Evolutionary conservation across 1,140 invertebrate genomes (phyloP).

Genomic region (Drosophila nigromelanica): DNA sequence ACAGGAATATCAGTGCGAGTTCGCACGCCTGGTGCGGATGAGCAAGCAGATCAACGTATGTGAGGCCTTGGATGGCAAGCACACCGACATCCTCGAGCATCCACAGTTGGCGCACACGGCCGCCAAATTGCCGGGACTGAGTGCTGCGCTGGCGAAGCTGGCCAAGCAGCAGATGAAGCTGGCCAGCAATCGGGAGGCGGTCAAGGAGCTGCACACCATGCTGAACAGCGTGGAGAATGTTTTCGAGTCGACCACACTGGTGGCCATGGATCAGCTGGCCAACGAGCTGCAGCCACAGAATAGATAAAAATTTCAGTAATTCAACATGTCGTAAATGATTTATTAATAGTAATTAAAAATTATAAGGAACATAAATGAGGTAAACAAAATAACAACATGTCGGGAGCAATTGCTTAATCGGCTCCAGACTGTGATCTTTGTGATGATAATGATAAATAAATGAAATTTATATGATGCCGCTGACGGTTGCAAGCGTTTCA

Average conservation of each 20-base stretch:
- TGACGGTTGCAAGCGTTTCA: slow-evolving; percentile 13
- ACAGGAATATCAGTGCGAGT: slow-evolving; percentile 53
- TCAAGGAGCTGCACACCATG: slow-evolving; percentile 15
- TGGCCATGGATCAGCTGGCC: slow-evolving; percentile 51
- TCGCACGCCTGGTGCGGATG: slow-evolving; percentile 24
- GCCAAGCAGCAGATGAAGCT: slow-evolving; percentile 40
- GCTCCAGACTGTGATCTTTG: no score
- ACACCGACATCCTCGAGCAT: neutral
- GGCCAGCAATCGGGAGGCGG: slow-evolving; percentile 33
- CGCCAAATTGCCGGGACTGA: neutral
- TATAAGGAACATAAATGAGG: slow-evolving; percentile 8
- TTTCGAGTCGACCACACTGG: slow-evolving; percentile 48
- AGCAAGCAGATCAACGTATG: slow-evolving; percentile 36
- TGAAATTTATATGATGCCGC: slow-evolving; percentile 1
- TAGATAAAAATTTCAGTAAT: neutral
- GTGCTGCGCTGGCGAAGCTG: slow-evolving; percentile 32
- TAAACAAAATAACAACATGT: neutral
- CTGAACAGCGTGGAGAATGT: slow-evolving; percentile 48
- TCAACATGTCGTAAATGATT: neutral
- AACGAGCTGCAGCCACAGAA: slow-evolving; percentile 24
- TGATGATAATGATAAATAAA: neutral
- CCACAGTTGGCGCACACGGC: neutral
- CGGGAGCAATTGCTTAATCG: neutral
- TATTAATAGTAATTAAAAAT: neutral
- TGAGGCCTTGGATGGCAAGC: slow-evolving; percentile 12